These are phyloP conservation scores for Netelia melanura DNA, from an alignment of 2,888 invertebrate genomes.

Conservation along the genomic window DNA sequence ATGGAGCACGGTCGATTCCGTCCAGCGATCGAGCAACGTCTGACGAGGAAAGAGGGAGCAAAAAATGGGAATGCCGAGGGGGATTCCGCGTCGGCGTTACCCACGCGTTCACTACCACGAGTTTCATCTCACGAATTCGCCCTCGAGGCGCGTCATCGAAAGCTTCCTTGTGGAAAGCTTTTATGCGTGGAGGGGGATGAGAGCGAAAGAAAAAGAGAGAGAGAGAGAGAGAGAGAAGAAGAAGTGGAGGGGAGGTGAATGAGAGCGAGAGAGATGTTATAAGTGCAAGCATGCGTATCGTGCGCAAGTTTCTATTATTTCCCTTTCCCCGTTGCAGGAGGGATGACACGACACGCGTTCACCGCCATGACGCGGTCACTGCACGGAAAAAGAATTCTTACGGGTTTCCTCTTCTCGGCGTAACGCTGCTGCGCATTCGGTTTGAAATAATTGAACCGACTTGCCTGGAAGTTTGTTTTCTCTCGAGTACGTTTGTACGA, in stretches of 20 bases:
- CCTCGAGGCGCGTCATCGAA: slow-evolving; percentile 38
- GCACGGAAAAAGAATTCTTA: slow-evolving; percentile 46
- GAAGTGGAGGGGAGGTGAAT: neutral
- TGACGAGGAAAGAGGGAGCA: slow-evolving; percentile 24
- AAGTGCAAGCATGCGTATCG: slow-evolving; percentile 74
- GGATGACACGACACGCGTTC: neutral
- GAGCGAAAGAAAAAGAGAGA: neutral
- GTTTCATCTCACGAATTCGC: slow-evolving; percentile 62
- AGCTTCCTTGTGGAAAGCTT: slow-evolving; percentile 37
- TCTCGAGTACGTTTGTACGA: neutral
- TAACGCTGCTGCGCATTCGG: neutral
- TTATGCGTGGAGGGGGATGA: slow-evolving; percentile 10
- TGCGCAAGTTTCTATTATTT: slow-evolving; percentile 69
- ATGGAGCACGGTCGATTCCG: slow-evolving; percentile 25
- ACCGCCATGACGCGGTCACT: neutral
- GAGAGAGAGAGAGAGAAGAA: neutral
- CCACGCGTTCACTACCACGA: slow-evolving; percentile 54
- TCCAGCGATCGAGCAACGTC: slow-evolving; percentile 68
- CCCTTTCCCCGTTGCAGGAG: slow-evolving; percentile 24
- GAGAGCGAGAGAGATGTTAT: slow-evolving; percentile 1
- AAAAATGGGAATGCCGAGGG: neutral
- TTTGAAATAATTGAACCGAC: neutral
- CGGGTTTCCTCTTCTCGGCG: neutral
- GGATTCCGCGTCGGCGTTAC: slow-evolving; percentile 23
- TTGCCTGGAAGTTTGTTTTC: neutral